phyloP scores from a whole-genome alignment of 30 jellyfish, hydroid and myxozoan genomes.

The Haliclystus octoradiatus region DNA sequence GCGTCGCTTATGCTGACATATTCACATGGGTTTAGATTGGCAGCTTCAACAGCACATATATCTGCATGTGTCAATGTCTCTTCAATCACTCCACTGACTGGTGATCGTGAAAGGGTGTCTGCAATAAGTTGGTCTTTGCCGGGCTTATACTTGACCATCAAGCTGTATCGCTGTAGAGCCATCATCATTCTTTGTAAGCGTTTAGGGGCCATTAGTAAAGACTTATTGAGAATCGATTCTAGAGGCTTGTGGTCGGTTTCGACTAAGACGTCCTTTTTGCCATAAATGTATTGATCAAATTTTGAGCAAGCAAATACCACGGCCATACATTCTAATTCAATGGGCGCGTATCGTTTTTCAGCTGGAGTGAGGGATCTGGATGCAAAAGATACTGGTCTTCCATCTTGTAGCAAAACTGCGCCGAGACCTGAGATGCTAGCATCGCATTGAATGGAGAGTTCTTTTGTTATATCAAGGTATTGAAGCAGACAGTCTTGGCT shows the following conservation, averaged over 20 bases:
- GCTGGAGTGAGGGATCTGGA: conserved; percentile 16
- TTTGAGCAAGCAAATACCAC: conserved; percentile 10
- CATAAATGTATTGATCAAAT: conserved; percentile 13
- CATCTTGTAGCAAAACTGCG: conserved; percentile 24
- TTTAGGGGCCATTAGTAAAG: conserved; percentile 14
- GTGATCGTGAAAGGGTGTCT: conserved; percentile 27
- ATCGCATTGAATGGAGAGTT: conserved; percentile 16
- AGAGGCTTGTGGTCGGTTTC: conserved; percentile 26
- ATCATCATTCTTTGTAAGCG: conserved; percentile 26
- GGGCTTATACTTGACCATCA: conserved; percentile 32
- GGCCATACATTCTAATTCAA: conserved; percentile 10
- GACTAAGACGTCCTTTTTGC: conserved; percentile 10
- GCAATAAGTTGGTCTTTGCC: conserved; percentile 45
- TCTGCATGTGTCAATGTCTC: no score
- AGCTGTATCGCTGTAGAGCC: conserved; percentile 36
- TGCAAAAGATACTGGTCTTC: conserved; percentile 37
- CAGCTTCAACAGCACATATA: no score
- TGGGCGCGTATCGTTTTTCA: conserved; percentile 20
- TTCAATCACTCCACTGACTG: no score
- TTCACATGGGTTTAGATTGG: no score
- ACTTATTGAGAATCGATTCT: conserved; percentile 17
- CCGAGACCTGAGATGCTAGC: conserved; percentile 29
- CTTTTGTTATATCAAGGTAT: conserved; percentile 11
- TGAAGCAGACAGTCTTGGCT: no score
- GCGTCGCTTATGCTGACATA: no score